phyloP scores from a whole-genome alignment of 2,888 invertebrate genomes.

The Drosophila yooni region DNA sequence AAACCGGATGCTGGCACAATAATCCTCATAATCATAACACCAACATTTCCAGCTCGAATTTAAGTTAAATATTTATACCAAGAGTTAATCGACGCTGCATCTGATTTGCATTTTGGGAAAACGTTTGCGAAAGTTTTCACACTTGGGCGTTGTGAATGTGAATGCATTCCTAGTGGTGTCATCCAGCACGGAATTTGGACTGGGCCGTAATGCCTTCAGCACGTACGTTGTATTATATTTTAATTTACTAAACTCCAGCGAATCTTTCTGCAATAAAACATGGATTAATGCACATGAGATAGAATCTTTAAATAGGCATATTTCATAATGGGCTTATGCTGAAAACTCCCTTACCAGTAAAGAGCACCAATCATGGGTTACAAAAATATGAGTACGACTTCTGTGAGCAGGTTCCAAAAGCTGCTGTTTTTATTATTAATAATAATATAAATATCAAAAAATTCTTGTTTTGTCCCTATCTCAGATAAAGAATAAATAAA shows the following conservation, averaged over 20 bases:
- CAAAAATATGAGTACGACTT: background rate
- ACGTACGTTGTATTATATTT: constrained; percentile 84
- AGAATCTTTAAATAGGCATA: background rate
- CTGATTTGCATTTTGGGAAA: constrained; percentile 83
- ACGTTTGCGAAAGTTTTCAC: constrained; percentile 82
- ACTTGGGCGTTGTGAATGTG: constrained; percentile 83
- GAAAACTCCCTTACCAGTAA: too few relatives aligned
- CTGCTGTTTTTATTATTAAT: background rate
- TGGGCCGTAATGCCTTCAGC: constrained; percentile 68
- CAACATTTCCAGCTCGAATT: constrained; percentile 4
- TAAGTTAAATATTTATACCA: constrained; percentile 8
- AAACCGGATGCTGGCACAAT: constrained; percentile 6
- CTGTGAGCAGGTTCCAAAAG: background rate
- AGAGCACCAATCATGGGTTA: background rate
- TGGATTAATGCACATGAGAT: constrained; percentile 2
- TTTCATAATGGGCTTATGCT: background rate
- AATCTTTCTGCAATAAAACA: constrained; percentile 79
- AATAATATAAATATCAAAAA: background rate
- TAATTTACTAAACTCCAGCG: constrained; percentile 83
- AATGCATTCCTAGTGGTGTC: constrained; percentile 59
- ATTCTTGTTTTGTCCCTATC: background rate
- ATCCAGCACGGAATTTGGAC: constrained; percentile 55
- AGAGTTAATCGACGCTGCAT: constrained; percentile 65
- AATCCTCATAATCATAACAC: background rate
- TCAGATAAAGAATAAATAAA: background rate